phyloP scores from a whole-genome alignment of 2,113 vertebrate species.

The Erpornis zantholeuca region DNA sequence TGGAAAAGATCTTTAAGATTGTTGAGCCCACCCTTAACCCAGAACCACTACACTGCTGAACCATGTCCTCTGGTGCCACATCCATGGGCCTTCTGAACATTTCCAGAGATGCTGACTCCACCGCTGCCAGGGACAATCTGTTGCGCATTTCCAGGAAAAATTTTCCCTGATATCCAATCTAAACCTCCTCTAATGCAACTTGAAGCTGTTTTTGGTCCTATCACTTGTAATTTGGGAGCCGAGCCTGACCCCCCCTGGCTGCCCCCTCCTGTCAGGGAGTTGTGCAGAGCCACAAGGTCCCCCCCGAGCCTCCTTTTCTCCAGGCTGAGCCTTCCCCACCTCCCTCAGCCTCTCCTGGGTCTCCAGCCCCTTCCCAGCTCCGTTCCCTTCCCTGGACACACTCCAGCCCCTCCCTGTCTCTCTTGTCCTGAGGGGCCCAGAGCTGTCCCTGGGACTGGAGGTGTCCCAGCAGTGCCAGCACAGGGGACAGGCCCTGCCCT shows the following conservation, averaged over 20 bases:
- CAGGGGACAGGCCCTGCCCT: neutral
- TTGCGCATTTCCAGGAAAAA: neutral
- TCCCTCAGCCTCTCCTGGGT: neutral
- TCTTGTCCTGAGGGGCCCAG: neutral
- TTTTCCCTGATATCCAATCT: neutral
- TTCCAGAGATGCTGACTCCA: neutral
- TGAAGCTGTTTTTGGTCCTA: neutral
- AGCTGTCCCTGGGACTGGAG: neutral
- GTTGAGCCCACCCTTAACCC: neutral
- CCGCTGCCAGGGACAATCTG: neutral
- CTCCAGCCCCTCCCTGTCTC: neutral
- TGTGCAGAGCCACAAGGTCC: neutral
- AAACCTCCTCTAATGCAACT: neutral
- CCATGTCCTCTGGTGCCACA: neutral
- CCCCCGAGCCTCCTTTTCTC: neutral
- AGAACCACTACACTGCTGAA: neutral
- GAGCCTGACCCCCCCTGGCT: rapidly evolving
- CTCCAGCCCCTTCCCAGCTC: neutral
- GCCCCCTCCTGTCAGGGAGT: neutral
- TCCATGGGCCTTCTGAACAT: neutral
- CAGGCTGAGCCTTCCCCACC: neutral
- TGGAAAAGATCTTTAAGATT: neutral
- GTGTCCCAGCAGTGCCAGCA: neutral
- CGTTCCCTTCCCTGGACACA: neutral
- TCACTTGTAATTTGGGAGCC: neutral